A percentile compares a stretch with the other conserved stretches of the same genome.
Evolutionary conservation across 2,113 vertebrate genomes (phyloP).

Genomic region (Balaenoptera acutorostrata): DNA sequence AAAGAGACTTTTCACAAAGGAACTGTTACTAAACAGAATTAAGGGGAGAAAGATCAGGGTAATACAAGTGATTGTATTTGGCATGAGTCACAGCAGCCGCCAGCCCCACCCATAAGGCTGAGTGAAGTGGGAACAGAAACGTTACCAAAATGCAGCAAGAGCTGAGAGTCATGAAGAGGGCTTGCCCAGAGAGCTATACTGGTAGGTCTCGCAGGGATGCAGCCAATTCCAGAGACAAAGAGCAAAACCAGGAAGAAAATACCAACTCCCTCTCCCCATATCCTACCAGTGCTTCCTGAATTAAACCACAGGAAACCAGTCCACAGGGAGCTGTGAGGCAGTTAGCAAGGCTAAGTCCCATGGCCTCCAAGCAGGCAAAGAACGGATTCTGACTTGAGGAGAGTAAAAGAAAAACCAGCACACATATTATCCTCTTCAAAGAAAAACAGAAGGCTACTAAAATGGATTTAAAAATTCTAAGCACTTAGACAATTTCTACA

Average conservation of each 20-base stretch:
- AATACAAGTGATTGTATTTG: not conserved
- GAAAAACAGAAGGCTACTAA: not conserved
- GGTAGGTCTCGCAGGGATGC: not conserved
- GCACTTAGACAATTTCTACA: not conserved
- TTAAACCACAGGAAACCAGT: not conserved
- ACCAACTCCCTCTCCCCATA: not conserved
- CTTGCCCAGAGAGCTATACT: rapidly evolving
- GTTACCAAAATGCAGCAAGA: not conserved
- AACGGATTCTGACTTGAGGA: not conserved
- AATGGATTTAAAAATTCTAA: not conserved
- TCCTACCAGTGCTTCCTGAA: not conserved
- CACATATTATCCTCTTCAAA: not conserved
- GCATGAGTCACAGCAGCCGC: not conserved
- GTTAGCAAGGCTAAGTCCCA: not conserved
- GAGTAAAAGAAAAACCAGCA: not conserved
- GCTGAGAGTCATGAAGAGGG: not conserved
- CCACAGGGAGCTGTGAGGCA: not conserved
- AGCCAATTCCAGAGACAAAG: not conserved
- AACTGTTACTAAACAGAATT: not conserved
- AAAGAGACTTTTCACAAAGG: not conserved
- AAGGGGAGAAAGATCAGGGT: not conserved
- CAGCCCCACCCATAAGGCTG: not conserved
- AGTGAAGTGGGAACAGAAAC: not conserved
- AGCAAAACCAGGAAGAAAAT: not conserved
- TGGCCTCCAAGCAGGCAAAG: not conserved